Evolutionary conservation across 1,140 invertebrate species (phyloP), one percentile per base, ranked within the genome.

Genomic region (Onthophagus taurus): DNA sequence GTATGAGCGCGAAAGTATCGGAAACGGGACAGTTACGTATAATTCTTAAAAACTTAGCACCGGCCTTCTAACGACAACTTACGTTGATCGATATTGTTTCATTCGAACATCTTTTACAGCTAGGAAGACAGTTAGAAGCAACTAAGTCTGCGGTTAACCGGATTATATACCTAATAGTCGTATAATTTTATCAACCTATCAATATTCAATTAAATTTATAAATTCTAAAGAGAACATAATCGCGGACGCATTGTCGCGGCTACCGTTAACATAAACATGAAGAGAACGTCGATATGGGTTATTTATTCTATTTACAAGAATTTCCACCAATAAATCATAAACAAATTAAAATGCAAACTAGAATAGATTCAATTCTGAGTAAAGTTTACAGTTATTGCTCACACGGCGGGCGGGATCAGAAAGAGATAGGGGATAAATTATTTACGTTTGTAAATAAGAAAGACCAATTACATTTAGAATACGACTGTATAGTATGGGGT

Each of bases 401-500:
- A 14, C 19, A 38, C 14, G n/a, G 19, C 14, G 21, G 20, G 35
- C 35, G 16, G n/a, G 14, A 13, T 24, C 17, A 18, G 8, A 24
- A 31, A 33, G 11, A 11, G 6, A 6, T 20, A 23, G n/a, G 13
- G 12, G 9, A 21, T 3, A 23, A 14, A 12, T 24, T 12, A 11
- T 23, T 24, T 24, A 16, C 19, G n/a, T n/a, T n/a, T n/a, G n/a
- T n/a, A n/a, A n/a, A n/a, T n/a, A 38, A 38, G 16, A 14, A 38
- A 38, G 35, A 49, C 19, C 51, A 45, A 20, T 38, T 57, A 30
- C 26, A 45, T 17, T 14, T 48, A 5, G 50, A 57, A 26, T 29
- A 59, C 1, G 48, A 48, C 2, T 57, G 49, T 44, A 20, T 61
- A 24, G 30, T 58, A n/a, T 55, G 52, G 50, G 54, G 54, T 2